Evolutionary conservation across 64 coral and sea anemone species (phyloP), one percentile per base, ranked within the genome.

Genomic region (Montipora capricornis): DNA sequence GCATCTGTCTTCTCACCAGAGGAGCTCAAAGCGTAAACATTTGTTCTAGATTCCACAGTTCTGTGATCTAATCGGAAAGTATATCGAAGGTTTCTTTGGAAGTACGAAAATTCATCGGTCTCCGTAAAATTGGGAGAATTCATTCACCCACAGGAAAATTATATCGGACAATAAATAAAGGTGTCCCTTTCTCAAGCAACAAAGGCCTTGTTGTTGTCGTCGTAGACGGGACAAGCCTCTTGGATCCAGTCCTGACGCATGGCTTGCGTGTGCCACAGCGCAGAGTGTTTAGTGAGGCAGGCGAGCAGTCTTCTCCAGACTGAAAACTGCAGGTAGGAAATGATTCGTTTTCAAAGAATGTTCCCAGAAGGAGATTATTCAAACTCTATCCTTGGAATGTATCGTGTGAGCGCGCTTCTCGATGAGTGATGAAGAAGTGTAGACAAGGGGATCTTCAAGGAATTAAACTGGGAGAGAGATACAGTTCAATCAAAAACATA

Each of bases 241-340:
- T 86, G 82, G 82, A 71, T 86, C 82, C 82, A 86, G 82, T 86
- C 82, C 80, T 86, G 82, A 86, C 82, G 82, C 82, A 86, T 86
- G 82, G 82, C 82, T 86, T 86, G 66, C 44, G 50, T 46, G 48
- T 6, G 19, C 20, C 6, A 73, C 49, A 60, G 16, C 66, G 47
- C 14, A 44, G 59, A 71, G 64, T 71, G 62, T 86, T 86, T 73
- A 86, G 11, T 14, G 66, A 86, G 82, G 64, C 82, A 7, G 82
- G 64, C 82, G 16, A 45, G 82, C 64, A 71, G 66, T 49, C 49
- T 49, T 86, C 82, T 73, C 64, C 45, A 49, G 62, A 71, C 47
- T 71, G 82, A 86, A 86, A 44, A 71, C 66, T 86, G 66, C 82
- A 86, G 82, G 82, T 86, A 86, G 82, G 82, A 2, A 5, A 13